phyloP scores from a whole-genome alignment of 1,140 invertebrate species.

The Rhyacophila brunnea region DNA sequence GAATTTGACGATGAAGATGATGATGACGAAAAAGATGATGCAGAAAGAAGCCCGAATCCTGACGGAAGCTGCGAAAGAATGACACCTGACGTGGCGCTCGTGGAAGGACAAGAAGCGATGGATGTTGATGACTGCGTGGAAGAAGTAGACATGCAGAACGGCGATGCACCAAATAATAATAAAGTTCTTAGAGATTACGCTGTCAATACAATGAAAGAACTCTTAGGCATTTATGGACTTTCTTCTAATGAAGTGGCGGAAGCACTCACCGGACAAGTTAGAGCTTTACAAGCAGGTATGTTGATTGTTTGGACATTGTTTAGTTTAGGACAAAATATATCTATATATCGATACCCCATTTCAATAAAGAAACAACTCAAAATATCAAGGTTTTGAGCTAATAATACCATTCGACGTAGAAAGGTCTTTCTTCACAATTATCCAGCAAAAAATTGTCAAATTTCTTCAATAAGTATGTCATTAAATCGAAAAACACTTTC shows the following conservation, averaged over 20 bases:
- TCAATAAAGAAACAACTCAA: no score
- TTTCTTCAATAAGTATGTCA: no score
- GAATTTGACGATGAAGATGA: constrained; percentile 38
- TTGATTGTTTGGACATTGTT: no score
- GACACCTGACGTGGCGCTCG: constrained; percentile 16
- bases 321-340: no score
- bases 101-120: constrained; percentile 25
- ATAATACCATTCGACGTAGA: no score
- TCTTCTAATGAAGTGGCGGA: constrained; percentile 61
- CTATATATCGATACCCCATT: no score
- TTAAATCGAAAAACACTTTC: no score
- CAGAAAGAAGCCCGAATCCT: constrained; percentile 18
- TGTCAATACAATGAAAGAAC: constrained; percentile 72
- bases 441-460: no score
- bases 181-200: constrained; percentile 66
- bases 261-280: constrained; percentile 57
- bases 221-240: constrained; percentile 70
- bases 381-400: no score
- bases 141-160: constrained; percentile 45
- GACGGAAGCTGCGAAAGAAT: constrained; percentile 6
- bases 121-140: constrained; percentile 29
- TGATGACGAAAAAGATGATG: constrained; percentile 39
- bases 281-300: constrained; percentile 48
- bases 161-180: constrained; percentile 47
- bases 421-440: no score